These are phyloP conservation scores for Meleagris gallopavo DNA, from an alignment of 2,113 vertebrate genomes.

Conservation along the genomic window DNA sequence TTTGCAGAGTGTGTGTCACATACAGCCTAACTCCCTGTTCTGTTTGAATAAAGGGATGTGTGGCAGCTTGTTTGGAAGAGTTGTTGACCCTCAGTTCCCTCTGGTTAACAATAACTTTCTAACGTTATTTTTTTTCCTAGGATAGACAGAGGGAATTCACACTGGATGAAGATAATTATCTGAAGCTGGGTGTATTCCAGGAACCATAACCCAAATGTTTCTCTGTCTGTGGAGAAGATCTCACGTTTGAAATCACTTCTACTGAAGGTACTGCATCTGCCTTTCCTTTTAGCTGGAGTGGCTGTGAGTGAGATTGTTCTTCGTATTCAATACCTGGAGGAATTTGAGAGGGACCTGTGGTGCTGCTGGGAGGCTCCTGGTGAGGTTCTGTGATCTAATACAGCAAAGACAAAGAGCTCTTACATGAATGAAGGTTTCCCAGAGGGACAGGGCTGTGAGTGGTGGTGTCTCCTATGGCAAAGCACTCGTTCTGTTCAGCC, in stretches of 20 bases:
- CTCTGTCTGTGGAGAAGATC: conserved; percentile 84
- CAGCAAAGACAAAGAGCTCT: not conserved
- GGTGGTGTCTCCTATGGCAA: too few species aligned
- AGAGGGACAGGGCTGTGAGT: fast-evolving
- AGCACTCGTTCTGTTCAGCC: not conserved
- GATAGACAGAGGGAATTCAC: conserved; percentile 11
- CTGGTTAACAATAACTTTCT: not conserved
- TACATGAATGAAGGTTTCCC: fast-evolving
- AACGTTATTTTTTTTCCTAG: conserved; percentile 38
- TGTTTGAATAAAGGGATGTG: not conserved
- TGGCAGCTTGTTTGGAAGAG: not conserved
- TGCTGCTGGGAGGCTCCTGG: not conserved
- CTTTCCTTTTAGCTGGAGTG: not conserved
- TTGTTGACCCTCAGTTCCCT: not conserved
- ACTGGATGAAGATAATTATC: conserved; percentile 80
- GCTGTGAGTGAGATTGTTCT: not conserved
- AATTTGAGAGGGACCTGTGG: not conserved
- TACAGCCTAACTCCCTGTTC: fast-evolving
- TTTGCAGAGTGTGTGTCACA: not conserved
- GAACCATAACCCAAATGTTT: conserved; percentile 87
- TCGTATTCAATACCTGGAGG: not conserved
- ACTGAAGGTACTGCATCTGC: conserved; percentile 53
- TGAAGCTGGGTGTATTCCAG: conserved; percentile 76
- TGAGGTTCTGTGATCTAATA: not conserved
- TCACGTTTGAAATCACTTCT: conserved; percentile 71